phyloP scores from a whole-genome alignment of 2,113 vertebrate genomes.

The Oncorhynchus clarkii region DNA sequence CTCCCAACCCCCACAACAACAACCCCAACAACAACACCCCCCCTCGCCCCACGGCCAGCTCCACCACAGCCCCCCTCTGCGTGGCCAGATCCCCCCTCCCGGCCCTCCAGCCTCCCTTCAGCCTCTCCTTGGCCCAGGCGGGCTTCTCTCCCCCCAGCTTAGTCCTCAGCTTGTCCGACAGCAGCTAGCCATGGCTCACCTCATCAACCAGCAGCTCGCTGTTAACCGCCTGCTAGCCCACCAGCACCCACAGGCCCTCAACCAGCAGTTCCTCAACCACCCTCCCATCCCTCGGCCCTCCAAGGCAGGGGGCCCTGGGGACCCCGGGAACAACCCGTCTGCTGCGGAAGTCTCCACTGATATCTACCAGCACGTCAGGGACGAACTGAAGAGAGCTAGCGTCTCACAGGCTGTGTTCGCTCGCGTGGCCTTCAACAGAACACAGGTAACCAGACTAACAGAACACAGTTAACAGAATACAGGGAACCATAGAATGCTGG shows the following conservation, averaged over 20 bases:
- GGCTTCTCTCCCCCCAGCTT: constrained; percentile 92
- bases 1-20: constrained; percentile 52
- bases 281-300: constrained; percentile 91
- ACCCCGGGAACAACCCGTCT: constrained; percentile 83
- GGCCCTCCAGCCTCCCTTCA: constrained; percentile 78
- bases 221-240: constrained; percentile 96
- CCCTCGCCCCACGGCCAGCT: constrained; percentile 90
- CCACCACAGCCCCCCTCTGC: constrained; percentile 93
- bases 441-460: constrained; percentile 81
- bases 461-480: no score
- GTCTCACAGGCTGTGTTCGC: constrained; percentile 99
- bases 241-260: constrained; percentile 96
- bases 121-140: constrained; percentile 93
- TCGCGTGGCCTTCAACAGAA: constrained; percentile 98
- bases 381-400: constrained; percentile 97
- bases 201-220: constrained; percentile 98
- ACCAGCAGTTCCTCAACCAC: constrained; percentile 99
- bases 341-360: constrained; percentile 95
- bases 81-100: constrained; percentile 83
- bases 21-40: constrained; percentile 52
- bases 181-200: constrained; percentile 98
- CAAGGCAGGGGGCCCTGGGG: constrained; percentile 79
- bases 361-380: constrained; percentile 98
- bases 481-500: no score
- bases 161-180: constrained; percentile 95